Conservation (phyloP, 37 sponge, comb jelly and placozoan genomes). For the Dysidea cf. avara region DNA sequence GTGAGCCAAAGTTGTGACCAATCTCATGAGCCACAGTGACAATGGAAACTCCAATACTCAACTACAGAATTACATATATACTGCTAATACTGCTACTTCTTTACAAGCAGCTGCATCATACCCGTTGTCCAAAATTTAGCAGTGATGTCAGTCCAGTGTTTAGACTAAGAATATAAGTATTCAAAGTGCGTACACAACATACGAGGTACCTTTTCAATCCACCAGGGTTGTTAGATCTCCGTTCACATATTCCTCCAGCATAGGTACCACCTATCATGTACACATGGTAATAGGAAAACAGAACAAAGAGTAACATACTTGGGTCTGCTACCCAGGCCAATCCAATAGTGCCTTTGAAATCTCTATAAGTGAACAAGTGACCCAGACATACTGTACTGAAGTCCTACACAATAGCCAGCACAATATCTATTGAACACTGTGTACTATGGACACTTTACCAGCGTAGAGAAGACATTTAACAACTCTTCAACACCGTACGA, state of each 20-base stretch:
- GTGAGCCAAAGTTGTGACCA: slow-evolving; percentile 80
- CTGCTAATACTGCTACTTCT: background rate
- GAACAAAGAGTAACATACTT: slow-evolving; percentile 20
- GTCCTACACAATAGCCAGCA: slow-evolving; percentile 24
- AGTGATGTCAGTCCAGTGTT: slow-evolving; percentile 76
- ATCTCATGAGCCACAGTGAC: slow-evolving; percentile 75
- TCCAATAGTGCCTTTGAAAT: slow-evolving; percentile 61
- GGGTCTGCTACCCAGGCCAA: slow-evolving; percentile 65
- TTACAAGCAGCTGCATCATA: background rate
- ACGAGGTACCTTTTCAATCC: slow-evolving; percentile 35
- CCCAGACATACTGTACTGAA: slow-evolving; percentile 61
- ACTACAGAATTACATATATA: slow-evolving; percentile 11
- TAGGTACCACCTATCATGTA: slow-evolving; percentile 22
- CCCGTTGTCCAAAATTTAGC: slow-evolving; percentile 51
- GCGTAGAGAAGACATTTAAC: slow-evolving; percentile 37
- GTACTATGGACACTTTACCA: slow-evolving; percentile 9
- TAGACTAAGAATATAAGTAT: slow-evolving; percentile 24
- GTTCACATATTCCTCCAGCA: slow-evolving; percentile 52
- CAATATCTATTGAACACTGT: background rate
- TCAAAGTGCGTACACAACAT: background rate
- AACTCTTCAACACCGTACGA: slow-evolving; percentile 29
- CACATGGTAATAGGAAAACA: background rate
- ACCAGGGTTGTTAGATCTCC: slow-evolving; percentile 17
- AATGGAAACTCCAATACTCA: slow-evolving; percentile 52
- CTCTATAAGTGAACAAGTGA: slow-evolving; percentile 62